phyloP scores from a whole-genome alignment of 2,888 invertebrate species.

The Trichogramma evanescens region DNA sequence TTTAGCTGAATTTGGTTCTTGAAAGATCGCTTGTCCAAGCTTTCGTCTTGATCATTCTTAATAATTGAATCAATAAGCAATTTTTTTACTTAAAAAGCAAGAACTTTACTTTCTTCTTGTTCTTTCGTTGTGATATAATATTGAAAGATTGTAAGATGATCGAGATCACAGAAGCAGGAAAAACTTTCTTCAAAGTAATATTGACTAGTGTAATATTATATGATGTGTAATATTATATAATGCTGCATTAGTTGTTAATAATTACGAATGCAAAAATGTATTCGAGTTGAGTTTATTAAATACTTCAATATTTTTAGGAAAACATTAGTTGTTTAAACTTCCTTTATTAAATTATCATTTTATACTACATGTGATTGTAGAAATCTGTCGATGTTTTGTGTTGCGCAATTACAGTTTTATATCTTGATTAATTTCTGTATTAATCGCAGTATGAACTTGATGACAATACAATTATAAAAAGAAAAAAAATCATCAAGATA shows the following conservation, averaged over 20 bases:
- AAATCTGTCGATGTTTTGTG: conserved; percentile 34
- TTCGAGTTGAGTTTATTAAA: not conserved
- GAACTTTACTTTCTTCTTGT: not conserved
- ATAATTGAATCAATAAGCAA: not conserved
- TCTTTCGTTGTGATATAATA: not conserved
- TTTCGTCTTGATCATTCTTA: conserved; percentile 7
- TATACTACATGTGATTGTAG: conserved; percentile 34
- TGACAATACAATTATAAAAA: conserved; percentile 24
- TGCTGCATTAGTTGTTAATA: too few species aligned
- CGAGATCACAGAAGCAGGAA: not conserved
- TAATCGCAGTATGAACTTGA: conserved; percentile 29
- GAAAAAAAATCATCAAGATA: conserved; percentile 9
- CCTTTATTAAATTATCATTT: conserved; percentile 31
- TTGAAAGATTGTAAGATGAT: conserved; percentile 4
- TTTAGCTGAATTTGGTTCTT: conserved; percentile 16
- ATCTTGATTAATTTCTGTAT: conserved; percentile 27
- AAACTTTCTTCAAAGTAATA: not conserved
- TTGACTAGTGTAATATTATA: not conserved
- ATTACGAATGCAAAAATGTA: not conserved
- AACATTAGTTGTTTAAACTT: conserved; percentile 19
- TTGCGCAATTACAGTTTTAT: conserved; percentile 28
- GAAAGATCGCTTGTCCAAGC: conserved; percentile 18
- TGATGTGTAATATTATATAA: too few species aligned
- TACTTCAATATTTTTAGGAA: not conserved
- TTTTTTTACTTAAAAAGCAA: conserved; percentile 5